phyloP scores from a whole-genome alignment of 2,888 invertebrate species.

The Rosalia funebris region DNA sequence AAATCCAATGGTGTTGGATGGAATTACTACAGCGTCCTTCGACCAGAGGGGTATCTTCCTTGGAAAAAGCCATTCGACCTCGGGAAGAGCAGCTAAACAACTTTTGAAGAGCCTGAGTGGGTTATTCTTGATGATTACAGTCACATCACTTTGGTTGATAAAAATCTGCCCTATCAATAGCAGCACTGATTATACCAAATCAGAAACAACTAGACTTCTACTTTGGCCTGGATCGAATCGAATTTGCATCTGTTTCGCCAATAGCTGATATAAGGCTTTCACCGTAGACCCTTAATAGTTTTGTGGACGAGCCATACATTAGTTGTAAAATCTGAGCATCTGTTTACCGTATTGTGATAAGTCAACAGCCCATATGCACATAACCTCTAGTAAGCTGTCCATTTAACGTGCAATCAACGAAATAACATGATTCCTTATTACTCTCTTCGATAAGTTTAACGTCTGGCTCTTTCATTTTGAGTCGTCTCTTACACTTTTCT shows the following conservation, averaged over 20 bases:
- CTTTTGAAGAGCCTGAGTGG: background rate
- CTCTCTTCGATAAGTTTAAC: background rate
- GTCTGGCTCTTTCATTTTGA: background rate
- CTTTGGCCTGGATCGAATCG: background rate
- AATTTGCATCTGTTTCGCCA: constrained; percentile 1
- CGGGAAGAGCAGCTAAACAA: background rate
- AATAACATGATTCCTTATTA: background rate
- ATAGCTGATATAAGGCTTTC: background rate
- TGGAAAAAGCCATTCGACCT: background rate
- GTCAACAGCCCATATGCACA: background rate
- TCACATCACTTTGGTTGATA: background rate
- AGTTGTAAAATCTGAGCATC: background rate
- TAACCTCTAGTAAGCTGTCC: background rate
- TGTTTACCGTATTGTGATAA: background rate
- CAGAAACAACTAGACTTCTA: background rate
- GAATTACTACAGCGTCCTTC: background rate
- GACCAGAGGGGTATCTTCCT: background rate
- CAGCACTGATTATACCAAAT: background rate
- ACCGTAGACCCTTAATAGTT: background rate
- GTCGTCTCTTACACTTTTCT: background rate
- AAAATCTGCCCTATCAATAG: background rate
- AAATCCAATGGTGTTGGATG: background rate
- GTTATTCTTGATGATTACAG: background rate
- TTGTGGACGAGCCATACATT: background rate
- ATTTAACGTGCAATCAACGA: background rate